These are phyloP conservation scores for Elgonia sp. DNA, from an alignment of 2,888 invertebrate species.

Conservation along the genomic window DNA sequence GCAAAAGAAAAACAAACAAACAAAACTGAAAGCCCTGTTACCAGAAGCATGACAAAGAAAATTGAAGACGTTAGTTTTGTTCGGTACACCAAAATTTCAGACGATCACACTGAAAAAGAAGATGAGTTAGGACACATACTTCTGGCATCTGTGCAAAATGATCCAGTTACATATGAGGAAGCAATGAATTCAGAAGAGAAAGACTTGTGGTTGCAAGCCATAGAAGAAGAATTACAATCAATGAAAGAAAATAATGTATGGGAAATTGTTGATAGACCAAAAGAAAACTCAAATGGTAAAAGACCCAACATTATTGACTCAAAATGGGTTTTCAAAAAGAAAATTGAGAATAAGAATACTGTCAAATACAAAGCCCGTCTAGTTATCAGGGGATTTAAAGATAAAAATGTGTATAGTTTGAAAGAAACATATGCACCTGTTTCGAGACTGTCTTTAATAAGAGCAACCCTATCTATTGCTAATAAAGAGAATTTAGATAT, in stretches of 20 bases:
- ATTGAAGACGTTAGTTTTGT: neutral
- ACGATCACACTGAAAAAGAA: neutral
- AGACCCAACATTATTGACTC: slow-evolving; percentile 25
- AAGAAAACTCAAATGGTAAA: neutral
- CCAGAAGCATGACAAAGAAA: too few relatives aligned
- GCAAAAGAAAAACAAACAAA: too few relatives aligned
- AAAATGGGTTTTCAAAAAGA: neutral
- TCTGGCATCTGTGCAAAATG: slow-evolving; percentile 51
- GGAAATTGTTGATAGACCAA: neutral
- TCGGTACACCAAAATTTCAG: too few relatives aligned
- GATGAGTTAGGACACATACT: slow-evolving; percentile 40
- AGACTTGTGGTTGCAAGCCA: slow-evolving; percentile 57
- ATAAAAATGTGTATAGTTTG: slow-evolving; percentile 61
- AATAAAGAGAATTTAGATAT: slow-evolving; percentile 52
- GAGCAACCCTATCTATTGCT: slow-evolving; percentile 43
- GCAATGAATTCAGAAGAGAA: slow-evolving; percentile 59
- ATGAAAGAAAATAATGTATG: slow-evolving; percentile 69
- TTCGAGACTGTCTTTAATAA: slow-evolving; percentile 66
- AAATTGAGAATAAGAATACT: neutral
- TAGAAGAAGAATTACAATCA: slow-evolving; percentile 53
- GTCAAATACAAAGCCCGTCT: slow-evolving; percentile 70
- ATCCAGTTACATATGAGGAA: slow-evolving; percentile 68
- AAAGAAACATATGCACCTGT: slow-evolving; percentile 72
- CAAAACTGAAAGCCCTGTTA: neutral
- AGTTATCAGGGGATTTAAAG: slow-evolving; percentile 71